A percentile compares a stretch with the other conserved stretches of the same genome.
These are phyloP conservation scores for Dione juno DNA, from an alignment of 2,888 invertebrate species.

Conservation along the genomic window DNA sequence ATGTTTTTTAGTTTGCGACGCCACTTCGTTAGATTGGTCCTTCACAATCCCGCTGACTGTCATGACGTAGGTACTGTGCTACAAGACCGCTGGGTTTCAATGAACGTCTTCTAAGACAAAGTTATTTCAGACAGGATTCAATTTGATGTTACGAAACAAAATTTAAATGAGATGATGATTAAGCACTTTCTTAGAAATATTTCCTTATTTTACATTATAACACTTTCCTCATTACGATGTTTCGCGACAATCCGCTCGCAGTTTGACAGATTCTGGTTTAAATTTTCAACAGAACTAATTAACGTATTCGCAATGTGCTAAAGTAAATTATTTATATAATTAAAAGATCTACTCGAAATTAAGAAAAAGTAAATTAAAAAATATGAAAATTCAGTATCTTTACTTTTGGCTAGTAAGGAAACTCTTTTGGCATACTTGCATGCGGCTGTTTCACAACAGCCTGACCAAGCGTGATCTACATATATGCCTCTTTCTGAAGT, in stretches of 20 bases:
- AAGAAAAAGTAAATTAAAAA: neutral
- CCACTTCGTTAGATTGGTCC: neutral
- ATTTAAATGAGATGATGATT: constrained; percentile 24
- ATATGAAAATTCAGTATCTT: no score
- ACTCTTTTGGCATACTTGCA: no score
- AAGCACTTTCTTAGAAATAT: constrained; percentile 11
- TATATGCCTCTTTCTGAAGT: no score
- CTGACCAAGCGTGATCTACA: no score
- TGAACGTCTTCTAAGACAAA: constrained; percentile 29
- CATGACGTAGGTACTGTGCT: no score
- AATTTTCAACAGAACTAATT: neutral
- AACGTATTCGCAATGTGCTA: neutral
- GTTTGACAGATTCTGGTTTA: neutral
- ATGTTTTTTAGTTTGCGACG: neutral
- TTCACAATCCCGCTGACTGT: constrained; percentile 2
- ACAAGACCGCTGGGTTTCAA: constrained; percentile 14
- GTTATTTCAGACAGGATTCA: constrained; percentile 24
- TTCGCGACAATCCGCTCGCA: neutral
- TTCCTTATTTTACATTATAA: constrained; percentile 17
- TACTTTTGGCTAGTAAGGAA: no score
- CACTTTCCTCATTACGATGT: constrained; percentile 15
- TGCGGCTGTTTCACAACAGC: no score
- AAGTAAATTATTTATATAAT: neutral
- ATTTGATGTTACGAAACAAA: constrained; percentile 28
- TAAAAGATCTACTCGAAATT: neutral